Evolutionary conservation across 2,888 invertebrate species (phyloP).

Genomic region (Synergus umbraculus): DNA sequence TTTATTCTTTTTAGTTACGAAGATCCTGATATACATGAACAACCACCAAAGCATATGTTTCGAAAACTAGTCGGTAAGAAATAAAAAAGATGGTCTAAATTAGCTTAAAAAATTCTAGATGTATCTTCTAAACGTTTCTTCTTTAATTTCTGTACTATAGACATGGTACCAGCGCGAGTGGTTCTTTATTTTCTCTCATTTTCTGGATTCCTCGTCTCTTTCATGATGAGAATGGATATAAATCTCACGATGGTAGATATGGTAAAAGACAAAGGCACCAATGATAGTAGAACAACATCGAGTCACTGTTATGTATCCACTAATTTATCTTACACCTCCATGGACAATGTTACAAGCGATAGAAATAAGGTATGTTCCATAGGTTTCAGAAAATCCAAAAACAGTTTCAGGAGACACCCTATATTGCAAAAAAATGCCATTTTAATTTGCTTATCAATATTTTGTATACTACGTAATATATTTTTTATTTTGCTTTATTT

Average conservation of each 20-base stretch:
- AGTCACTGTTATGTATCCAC: slow-evolving; percentile 68
- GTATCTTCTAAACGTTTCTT: background rate
- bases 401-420: too few relatives aligned
- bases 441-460: too few relatives aligned
- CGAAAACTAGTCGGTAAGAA: slow-evolving; percentile 59
- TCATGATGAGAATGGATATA: slow-evolving; percentile 88
- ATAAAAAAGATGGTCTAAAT: background rate
- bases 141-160: slow-evolving; percentile 65
- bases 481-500: background rate
- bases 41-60: slow-evolving; percentile 57
- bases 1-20: slow-evolving; percentile 62
- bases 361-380: slow-evolving; percentile 56
- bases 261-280: slow-evolving; percentile 75
- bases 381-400: too few relatives aligned
- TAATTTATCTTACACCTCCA: slow-evolving; percentile 54
- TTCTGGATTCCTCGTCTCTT: slow-evolving; percentile 85
- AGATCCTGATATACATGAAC: slow-evolving; percentile 64
- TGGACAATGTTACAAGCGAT: slow-evolving; percentile 52
- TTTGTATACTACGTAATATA: background rate
- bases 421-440: too few relatives aligned
- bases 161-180: slow-evolving; percentile 83
- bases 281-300: slow-evolving; percentile 56
- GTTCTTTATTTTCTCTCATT: slow-evolving; percentile 86
- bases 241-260: slow-evolving; percentile 86
- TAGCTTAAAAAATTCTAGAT: background rate